phyloP scores from a whole-genome alignment of 2,888 invertebrate genomes.

The Notodonta ziczac region DNA sequence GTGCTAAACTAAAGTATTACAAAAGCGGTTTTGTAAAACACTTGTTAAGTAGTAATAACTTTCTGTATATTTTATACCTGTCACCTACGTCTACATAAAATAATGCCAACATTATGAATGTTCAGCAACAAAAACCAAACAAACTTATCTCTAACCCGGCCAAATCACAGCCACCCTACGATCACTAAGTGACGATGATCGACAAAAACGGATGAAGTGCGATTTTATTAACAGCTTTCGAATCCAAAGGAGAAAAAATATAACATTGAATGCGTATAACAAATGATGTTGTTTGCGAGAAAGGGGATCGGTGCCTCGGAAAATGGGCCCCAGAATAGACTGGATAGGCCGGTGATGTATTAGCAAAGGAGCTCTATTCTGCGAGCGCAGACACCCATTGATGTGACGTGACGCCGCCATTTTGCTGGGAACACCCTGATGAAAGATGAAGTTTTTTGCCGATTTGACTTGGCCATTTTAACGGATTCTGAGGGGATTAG shows the following conservation, averaged over 20 bases:
- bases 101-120: no score
- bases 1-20: no score
- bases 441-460: slow-evolving; percentile 37
- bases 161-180: slow-evolving; percentile 47
- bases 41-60: no score
- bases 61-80: no score
- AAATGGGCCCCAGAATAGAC: slow-evolving; percentile 56
- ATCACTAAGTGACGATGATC: slow-evolving; percentile 83
- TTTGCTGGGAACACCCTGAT: slow-evolving; percentile 43
- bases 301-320: slow-evolving; percentile 52
- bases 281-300: slow-evolving; percentile 82
- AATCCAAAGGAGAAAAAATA: slow-evolving; percentile 71
- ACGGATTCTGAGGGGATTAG: slow-evolving; percentile 3
- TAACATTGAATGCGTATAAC: slow-evolving; percentile 76
- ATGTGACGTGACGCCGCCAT: slow-evolving; percentile 64
- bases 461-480: slow-evolving; percentile 38
- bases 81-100: no score
- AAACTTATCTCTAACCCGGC: slow-evolving; percentile 15
- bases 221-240: slow-evolving; percentile 83
- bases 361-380: slow-evolving; percentile 42
- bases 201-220: slow-evolving; percentile 83
- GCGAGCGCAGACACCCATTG: slow-evolving; percentile 56
- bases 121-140: no score
- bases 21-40: no score
- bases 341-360: slow-evolving; percentile 59